Base-by-base conservation (phyloP, 1,140 invertebrate species). In the Doryteuthis pealeii region DNA sequence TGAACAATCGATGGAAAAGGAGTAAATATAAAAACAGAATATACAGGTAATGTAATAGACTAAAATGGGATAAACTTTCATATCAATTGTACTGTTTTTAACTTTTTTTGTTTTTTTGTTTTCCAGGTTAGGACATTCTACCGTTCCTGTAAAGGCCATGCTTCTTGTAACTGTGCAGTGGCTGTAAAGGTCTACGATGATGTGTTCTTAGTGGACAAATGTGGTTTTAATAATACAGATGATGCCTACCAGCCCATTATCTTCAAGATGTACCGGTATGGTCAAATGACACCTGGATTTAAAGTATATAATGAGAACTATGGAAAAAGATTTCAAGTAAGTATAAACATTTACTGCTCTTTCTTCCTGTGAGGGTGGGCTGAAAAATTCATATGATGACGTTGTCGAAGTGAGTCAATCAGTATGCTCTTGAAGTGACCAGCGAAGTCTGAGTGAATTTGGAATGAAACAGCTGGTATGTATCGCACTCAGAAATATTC, bases 131-230 rank as follows among this genome's bases (percentile, higher is more conserved):
- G 75, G 43, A 70, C 75, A 28, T 81, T 80, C 62, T 81, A 81
- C 73, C 75, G 82, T 12, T 62, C 70, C 18, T 83, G 82, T 72
- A 73, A 69, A 15, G 70, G 71, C 26, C 49, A 68, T 22, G 81
- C 79, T 32, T 82, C 83, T 30, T 87, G 85, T 76, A 87, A 84
- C 77, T 85, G 84, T 78, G 85, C 82, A 31, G 82, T 85, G 0
- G 83, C 83, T n/a, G 79, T 80, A 6, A 78, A 75, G 18, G 81
- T 79, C 1, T 79, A 74, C 33, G 83, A 87, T 76, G 85, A 87
- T 73, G 83, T 86, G n/a, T 68, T 86, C 0, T 30, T 84, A 28
- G 77, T 87, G n/a, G 84, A 86, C 73, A 82, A 82, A 45, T 85
- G 85, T 78, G 81, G 80, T 18, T 75, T 78, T 0, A 65, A 18